Percentiles rank a stretch among this genome's conserved stretches.
These are phyloP conservation scores for Oryzias curvinotus DNA, from an alignment of 2,113 vertebrate species.

Conservation along the genomic window DNA sequence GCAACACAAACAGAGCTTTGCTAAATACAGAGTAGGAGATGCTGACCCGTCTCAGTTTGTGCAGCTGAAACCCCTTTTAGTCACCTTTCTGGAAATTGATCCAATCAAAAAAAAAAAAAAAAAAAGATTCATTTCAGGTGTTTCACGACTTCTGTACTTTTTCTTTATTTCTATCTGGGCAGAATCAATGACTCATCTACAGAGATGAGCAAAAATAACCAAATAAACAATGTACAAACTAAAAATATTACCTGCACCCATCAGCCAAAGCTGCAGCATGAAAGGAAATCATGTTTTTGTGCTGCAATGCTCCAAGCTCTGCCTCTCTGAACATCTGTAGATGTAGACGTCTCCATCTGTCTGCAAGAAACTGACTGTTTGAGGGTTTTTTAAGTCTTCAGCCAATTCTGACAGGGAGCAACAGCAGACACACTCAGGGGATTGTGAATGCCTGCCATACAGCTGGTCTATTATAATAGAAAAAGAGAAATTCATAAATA, in stretches of 20 bases:
- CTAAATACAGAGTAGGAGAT: constrained; percentile 18
- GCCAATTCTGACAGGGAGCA: constrained; percentile 1
- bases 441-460: neutral
- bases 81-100: constrained; percentile 9
- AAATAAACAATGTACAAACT: neutral
- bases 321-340: constrained; percentile 12
- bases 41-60: constrained; percentile 13
- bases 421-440: constrained; percentile 6
- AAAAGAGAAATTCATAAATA: neutral
- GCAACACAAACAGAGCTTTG: neutral
- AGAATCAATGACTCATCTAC: neutral
- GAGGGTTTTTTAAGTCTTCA: constrained; percentile 2
- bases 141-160: neutral
- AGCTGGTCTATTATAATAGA: constrained; percentile 8
- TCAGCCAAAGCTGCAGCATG: neutral
- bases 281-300: constrained; percentile 15
- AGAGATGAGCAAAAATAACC: neutral
- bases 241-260: neutral
- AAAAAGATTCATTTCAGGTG: too few species aligned
- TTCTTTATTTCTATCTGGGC: neutral
- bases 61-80: constrained; percentile 18
- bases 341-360: constrained; percentile 37
- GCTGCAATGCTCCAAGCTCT: neutral
- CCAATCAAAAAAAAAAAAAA: neutral
- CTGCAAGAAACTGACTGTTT: constrained; percentile 13